phyloP scores from a whole-genome alignment of 2,888 invertebrate genomes.

The Peribatodes rhomboidaria region DNA sequence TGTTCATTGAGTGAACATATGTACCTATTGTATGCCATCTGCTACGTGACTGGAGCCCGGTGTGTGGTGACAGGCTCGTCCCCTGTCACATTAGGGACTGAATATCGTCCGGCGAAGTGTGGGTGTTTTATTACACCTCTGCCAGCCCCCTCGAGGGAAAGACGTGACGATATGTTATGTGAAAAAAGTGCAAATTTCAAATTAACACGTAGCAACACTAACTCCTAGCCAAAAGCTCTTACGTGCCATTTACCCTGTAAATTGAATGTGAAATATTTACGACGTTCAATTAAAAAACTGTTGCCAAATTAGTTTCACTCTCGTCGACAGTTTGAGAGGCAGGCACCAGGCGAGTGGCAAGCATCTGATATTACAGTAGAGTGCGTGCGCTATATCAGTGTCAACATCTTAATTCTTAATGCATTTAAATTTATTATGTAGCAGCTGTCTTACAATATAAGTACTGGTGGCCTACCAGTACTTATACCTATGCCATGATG shows the following conservation, averaged over 20 bases:
- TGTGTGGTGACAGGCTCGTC: too few species aligned
- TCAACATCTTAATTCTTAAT: constrained; percentile 22
- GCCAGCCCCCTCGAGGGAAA: too few species aligned
- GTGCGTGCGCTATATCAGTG: constrained; percentile 33
- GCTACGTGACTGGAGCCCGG: too few species aligned
- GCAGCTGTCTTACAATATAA: constrained; percentile 22
- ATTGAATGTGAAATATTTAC: constrained; percentile 16
- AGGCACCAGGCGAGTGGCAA: not conserved
- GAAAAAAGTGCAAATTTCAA: too few species aligned
- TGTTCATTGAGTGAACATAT: too few species aligned
- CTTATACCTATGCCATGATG: not conserved
- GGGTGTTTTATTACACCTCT: too few species aligned
- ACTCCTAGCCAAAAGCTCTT: constrained; percentile 15
- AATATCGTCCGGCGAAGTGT: too few species aligned
- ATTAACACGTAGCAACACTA: not conserved
- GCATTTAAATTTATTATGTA: constrained; percentile 25
- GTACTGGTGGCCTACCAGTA: too few species aligned
- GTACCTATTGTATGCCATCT: too few species aligned
- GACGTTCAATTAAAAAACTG: constrained; percentile 18
- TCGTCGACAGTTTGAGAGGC: constrained; percentile 14
- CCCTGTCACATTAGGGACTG: too few species aligned
- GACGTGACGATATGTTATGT: too few species aligned
- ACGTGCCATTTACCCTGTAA: constrained; percentile 5
- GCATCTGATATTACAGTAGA: too few species aligned
- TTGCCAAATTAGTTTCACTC: constrained; percentile 23